These are phyloP conservation scores for Vollenhovia emeryi DNA, from an alignment of 1,140 invertebrate genomes.

Conservation along the genomic window DNA sequence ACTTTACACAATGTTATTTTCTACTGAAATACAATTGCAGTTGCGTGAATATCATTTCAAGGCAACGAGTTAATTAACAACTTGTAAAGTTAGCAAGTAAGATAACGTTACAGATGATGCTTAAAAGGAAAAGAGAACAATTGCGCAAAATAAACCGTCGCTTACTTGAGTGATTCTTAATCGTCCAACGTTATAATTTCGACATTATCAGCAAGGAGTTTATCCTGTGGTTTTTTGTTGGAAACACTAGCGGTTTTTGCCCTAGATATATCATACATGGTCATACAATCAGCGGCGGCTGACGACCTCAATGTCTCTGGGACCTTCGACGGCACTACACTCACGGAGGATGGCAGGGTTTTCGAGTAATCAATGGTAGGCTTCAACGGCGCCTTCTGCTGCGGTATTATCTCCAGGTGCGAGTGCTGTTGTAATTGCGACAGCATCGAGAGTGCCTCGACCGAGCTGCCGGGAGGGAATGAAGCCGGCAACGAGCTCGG, in stretches of 20 bases:
- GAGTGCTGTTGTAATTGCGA: slow-evolving; percentile 88
- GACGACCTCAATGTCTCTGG: slow-evolving; percentile 62
- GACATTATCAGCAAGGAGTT: slow-evolving; percentile 78
- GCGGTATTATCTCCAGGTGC: slow-evolving; percentile 87
- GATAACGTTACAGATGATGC: neutral
- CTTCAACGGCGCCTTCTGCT: slow-evolving; percentile 71
- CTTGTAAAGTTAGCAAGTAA: neutral
- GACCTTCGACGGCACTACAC: slow-evolving; percentile 71
- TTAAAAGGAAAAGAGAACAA: neutral
- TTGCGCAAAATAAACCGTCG: neutral
- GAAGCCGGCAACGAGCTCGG: slow-evolving; percentile 50
- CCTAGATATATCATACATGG: slow-evolving; percentile 76
- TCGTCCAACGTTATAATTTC: slow-evolving; percentile 84
- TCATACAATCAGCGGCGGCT: slow-evolving; percentile 65
- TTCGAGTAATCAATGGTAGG: slow-evolving; percentile 73
- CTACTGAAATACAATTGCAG: neutral
- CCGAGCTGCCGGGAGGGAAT: slow-evolving; percentile 56
- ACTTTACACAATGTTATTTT: neutral
- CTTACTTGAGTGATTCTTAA: slow-evolving; percentile 53
- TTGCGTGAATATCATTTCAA: neutral
- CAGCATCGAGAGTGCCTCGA: slow-evolving; percentile 77
- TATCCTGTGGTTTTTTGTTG: slow-evolving; percentile 65
- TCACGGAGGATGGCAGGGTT: slow-evolving; percentile 68
- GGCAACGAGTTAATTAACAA: neutral
- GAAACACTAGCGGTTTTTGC: slow-evolving; percentile 54